Conservation (phyloP, 2,888 invertebrate species). For the Rotaria socialis region DNA sequence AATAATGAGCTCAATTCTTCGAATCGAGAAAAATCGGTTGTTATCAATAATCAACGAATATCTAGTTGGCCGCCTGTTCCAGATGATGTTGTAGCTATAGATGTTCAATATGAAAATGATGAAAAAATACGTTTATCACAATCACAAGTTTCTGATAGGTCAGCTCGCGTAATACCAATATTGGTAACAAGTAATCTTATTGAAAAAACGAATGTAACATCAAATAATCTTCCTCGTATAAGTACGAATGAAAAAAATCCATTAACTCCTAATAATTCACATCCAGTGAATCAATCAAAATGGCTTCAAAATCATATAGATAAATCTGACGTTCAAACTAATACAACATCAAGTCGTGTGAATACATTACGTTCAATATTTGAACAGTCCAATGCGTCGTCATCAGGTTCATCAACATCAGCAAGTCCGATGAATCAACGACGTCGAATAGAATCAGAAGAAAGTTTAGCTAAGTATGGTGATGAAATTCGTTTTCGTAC, state of each 20-base stretch:
- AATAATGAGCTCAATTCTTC: not conserved
- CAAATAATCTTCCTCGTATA: not conserved
- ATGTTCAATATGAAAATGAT: not conserved
- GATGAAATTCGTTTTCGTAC: not conserved
- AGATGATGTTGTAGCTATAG: not conserved
- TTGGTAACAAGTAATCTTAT: not conserved
- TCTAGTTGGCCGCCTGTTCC: constrained; percentile 34
- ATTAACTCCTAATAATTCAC: not conserved
- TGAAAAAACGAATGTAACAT: not conserved
- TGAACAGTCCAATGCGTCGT: not conserved
- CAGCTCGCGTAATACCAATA: not conserved
- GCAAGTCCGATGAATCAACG: not conserved
- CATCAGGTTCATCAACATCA: not conserved
- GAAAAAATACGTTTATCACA: not conserved
- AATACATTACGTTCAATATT: not conserved
- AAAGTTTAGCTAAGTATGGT: not conserved
- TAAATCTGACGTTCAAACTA: not conserved
- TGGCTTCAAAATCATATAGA: not conserved
- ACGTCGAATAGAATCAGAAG: not conserved
- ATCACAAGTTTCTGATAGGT: not conserved
- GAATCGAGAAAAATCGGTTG: not conserved
- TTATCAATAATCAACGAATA: not conserved
- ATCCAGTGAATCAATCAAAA: not conserved
- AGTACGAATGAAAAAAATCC: no score
- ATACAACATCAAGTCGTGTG: not conserved